phyloP scores from a whole-genome alignment of 2,888 invertebrate genomes.

The Muschampia plurimacula region DNA sequence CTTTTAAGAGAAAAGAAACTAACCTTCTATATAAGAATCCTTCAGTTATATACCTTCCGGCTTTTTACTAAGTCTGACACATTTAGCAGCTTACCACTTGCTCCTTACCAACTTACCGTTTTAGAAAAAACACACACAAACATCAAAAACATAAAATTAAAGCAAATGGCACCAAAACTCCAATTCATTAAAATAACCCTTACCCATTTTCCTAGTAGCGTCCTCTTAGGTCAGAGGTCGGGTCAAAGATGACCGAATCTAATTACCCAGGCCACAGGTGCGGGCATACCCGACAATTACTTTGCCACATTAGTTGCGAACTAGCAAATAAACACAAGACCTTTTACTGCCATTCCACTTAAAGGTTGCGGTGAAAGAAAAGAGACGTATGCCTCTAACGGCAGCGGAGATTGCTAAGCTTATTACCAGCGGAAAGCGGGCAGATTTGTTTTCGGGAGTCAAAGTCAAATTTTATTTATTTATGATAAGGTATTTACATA shows the following conservation, averaged over 20 bases:
- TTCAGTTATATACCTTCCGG: too few species aligned
- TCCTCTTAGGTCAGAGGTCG: conserved; percentile 5
- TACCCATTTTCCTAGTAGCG: conserved; percentile 1
- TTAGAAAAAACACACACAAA: background rate
- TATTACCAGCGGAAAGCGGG: background rate
- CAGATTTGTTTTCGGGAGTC: background rate
- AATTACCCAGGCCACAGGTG: conserved; percentile 39
- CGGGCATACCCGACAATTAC: conserved; percentile 58
- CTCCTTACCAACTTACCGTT: too few species aligned
- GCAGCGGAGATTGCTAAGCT: conserved; percentile 25
- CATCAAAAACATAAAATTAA: background rate
- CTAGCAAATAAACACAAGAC: conserved; percentile 60
- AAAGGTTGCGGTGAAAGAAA: conserved; percentile 56
- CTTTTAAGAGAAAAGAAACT: background rate
- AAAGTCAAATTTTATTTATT: too few species aligned
- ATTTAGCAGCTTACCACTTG: too few species aligned
- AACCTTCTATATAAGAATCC: too few species aligned
- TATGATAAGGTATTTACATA: too few species aligned
- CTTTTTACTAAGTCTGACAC: too few species aligned
- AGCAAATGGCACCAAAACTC: conserved; percentile 1
- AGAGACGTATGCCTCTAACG: conserved; percentile 39
- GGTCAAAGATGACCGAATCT: conserved; percentile 38
- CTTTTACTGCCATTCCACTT: conserved; percentile 63
- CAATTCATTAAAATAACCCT: conserved; percentile 5
- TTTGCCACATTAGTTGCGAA: conserved; percentile 61